These are phyloP conservation scores for Zenarchopterus dispar DNA, from an alignment of 2,797 vertebrate genomes.

Conservation along the genomic window DNA sequence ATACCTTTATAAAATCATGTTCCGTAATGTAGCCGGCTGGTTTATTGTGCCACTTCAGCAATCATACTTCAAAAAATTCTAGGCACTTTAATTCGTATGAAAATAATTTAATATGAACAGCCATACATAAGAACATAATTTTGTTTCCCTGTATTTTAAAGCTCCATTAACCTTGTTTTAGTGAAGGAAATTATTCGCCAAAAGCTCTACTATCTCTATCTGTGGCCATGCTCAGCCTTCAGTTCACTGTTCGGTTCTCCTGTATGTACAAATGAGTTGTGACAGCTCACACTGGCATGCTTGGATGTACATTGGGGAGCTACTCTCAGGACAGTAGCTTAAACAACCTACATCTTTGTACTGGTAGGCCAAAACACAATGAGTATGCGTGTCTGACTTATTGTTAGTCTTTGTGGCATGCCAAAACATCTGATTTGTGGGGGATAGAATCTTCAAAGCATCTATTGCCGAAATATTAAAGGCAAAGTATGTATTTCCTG, in stretches of 20 bases:
- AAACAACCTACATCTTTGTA: neutral
- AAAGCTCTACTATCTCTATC: neutral
- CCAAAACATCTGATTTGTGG: neutral
- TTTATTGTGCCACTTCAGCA: slow-evolving; percentile 16
- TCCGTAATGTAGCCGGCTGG: slow-evolving; percentile 4
- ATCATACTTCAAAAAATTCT: slow-evolving; percentile 27
- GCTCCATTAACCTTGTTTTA: slow-evolving; percentile 36
- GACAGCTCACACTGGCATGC: slow-evolving; percentile 3
- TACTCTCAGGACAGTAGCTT: neutral
- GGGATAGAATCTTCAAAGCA: neutral
- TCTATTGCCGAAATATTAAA: neutral
- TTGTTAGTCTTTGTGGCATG: neutral
- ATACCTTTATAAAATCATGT: neutral
- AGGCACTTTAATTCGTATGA: too few species aligned
- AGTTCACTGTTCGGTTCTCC: slow-evolving; percentile 18
- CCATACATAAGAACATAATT: slow-evolving; percentile 10
- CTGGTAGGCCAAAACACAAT: neutral
- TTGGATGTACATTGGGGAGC: neutral
- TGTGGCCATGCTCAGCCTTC: slow-evolving; percentile 4
- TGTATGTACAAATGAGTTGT: neutral
- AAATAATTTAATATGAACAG: slow-evolving; percentile 18
- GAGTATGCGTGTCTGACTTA: neutral
- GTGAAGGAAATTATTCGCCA: slow-evolving; percentile 22
- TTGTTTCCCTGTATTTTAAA: slow-evolving; percentile 25
- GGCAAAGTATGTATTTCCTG: neutral